These are phyloP conservation scores for Ophthalmolycus amberensis DNA, from an alignment of 2,113 vertebrate species.

Conservation along the genomic window DNA sequence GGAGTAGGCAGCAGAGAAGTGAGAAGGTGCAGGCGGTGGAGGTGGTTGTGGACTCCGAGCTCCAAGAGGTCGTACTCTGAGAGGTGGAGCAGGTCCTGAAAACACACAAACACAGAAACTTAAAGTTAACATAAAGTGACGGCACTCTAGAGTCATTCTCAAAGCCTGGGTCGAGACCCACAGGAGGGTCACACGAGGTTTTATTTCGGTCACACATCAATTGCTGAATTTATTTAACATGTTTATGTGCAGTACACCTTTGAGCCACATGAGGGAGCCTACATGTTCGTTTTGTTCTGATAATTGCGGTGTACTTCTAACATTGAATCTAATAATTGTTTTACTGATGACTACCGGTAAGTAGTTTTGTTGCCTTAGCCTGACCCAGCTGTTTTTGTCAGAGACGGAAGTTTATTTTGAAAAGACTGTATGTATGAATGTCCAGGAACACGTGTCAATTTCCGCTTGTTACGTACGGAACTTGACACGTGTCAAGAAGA, in stretches of 20 bases:
- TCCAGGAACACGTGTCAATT: too few species aligned
- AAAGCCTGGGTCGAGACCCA: not conserved
- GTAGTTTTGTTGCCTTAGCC: too few species aligned
- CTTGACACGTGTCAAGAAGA: not conserved
- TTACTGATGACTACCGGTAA: too few species aligned
- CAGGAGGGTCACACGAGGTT: not conserved
- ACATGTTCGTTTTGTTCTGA: not conserved
- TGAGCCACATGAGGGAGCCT: not conserved
- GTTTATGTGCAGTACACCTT: not conserved
- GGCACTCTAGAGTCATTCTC: not conserved
- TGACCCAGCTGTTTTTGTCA: too few species aligned
- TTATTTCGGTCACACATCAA: not conserved
- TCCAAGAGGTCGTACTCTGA: slow-evolving; percentile 83
- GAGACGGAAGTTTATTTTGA: not conserved
- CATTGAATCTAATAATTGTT: not conserved
- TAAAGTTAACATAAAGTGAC: not conserved
- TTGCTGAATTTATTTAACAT: not conserved
- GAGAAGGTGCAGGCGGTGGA: slow-evolving; percentile 81
- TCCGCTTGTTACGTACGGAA: not conserved
- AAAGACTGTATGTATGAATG: not conserved
- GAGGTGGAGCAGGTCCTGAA: slow-evolving; percentile 84
- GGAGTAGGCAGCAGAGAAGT: slow-evolving; percentile 84
- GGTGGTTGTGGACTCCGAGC: slow-evolving; percentile 82
- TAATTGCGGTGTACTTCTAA: not conserved
- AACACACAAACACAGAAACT: slow-evolving; percentile 39